A percentile compares a stretch with the other conserved stretches of the same genome.
Evolutionary conservation across 2,113 vertebrate genomes (phyloP).

Genomic region (Brienomyrus brachyistius): DNA sequence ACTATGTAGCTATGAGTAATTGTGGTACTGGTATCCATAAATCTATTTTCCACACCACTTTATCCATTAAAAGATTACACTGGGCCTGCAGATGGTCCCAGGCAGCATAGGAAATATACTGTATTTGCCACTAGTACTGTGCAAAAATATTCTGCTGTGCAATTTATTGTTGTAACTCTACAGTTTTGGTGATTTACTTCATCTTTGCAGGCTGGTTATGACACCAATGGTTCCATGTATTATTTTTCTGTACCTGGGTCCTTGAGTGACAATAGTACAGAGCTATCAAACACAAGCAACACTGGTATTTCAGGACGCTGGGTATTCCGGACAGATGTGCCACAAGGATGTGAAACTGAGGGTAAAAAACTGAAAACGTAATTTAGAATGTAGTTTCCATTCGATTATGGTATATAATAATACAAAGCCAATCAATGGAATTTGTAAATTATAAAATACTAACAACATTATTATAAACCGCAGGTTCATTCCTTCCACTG

Average conservation of each 20-base stretch:
- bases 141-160: background rate
- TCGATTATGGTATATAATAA: background rate
- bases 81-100: background rate
- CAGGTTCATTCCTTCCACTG: constrained; percentile 36
- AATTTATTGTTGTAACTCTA: background rate
- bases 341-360: constrained; percentile 25
- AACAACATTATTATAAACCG: background rate
- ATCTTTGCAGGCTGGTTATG: constrained; percentile 45
- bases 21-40: background rate
- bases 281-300: constrained; percentile 28
- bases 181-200: background rate
- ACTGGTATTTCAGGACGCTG: constrained; percentile 38
- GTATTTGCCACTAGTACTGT: background rate
- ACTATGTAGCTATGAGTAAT: too few relatives aligned
- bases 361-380: constrained; percentile 14
- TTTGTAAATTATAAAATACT: background rate
- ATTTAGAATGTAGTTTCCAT: background rate
- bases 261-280: background rate
- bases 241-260: constrained; percentile 41
- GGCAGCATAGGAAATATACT: background rate
- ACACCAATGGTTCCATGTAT: constrained; percentile 21
- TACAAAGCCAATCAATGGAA: background rate
- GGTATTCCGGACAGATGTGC: constrained; percentile 39
- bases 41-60: background rate
- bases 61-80: background rate